These are phyloP conservation scores for Isotomurus palustris DNA, from an alignment of 2,888 invertebrate genomes.

Conservation along the genomic window DNA sequence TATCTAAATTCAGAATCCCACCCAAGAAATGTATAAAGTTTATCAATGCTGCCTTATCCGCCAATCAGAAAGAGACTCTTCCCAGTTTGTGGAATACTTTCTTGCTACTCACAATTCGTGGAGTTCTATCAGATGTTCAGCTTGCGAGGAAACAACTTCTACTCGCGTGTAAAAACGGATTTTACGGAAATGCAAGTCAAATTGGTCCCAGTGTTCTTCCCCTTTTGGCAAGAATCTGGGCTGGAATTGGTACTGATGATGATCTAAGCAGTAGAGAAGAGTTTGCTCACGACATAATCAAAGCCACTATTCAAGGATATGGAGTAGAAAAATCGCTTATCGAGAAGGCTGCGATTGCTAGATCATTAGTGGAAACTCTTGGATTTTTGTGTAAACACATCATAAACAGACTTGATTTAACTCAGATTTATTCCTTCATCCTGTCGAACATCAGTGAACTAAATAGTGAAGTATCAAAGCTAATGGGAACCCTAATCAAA, in stretches of 20 bases:
- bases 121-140: conserved; percentile 31
- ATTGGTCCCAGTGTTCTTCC: conserved; percentile 72
- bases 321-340: conserved; percentile 22
- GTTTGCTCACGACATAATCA: conserved; percentile 15
- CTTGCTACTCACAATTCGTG: conserved; percentile 33
- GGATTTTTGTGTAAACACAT: conserved; percentile 23
- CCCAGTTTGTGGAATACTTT: conserved; percentile 41
- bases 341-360: conserved; percentile 34
- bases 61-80: conserved; percentile 25
- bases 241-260: conserved; percentile 47
- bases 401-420: conserved; percentile 16
- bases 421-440: conserved; percentile 24
- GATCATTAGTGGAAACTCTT: conserved; percentile 33
- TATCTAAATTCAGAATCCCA: conserved; percentile 10
- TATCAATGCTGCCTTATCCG: conserved; percentile 21
- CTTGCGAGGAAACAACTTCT: conserved; percentile 35
- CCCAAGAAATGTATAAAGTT: conserved; percentile 16
- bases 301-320: conserved; percentile 21
- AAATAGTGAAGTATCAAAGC: conserved; percentile 26
- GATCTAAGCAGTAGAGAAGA: conserved; percentile 7
- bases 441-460: conserved; percentile 13
- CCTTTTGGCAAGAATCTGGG: conserved; percentile 66
- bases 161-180: conserved; percentile 56
- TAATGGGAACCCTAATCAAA: conserved; percentile 24
- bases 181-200: conserved; percentile 68